phyloP scores from a whole-genome alignment of 2,113 vertebrate species.

The Phaetusa simplex region DNA sequence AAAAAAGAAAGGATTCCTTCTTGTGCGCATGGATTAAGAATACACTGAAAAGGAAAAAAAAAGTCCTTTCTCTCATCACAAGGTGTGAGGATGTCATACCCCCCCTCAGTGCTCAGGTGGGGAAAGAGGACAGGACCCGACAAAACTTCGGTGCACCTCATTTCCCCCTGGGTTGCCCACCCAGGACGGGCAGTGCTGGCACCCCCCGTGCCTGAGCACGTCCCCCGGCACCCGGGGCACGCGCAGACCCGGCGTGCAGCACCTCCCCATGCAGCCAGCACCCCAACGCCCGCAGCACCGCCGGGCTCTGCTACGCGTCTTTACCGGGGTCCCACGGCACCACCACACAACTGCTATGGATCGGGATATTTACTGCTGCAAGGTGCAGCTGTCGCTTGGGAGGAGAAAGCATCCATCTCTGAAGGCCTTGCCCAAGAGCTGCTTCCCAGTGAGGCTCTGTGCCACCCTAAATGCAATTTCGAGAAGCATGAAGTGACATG shows the following conservation, averaged over 20 bases:
- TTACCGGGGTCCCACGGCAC: too few species aligned
- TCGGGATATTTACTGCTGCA: neutral
- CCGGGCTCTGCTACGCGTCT: fast-evolving
- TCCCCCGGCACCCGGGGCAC: fast-evolving
- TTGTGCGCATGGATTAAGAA: too few species aligned
- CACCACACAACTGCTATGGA: fast-evolving
- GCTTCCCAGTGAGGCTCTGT: neutral
- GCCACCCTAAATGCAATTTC: fast-evolving
- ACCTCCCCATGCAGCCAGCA: fast-evolving
- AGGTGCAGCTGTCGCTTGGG: neutral
- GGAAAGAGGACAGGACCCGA: neutral
- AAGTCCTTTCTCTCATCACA: too few species aligned
- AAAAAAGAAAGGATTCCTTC: neutral
- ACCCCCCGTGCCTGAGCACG: fast-evolving
- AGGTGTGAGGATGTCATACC: too few species aligned
- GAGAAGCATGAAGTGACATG: fast-evolving
- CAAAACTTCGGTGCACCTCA: fast-evolving
- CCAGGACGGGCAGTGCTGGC: neutral
- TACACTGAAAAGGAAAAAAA: neutral
- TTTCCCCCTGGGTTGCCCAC: neutral
- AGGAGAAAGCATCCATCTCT: neutral
- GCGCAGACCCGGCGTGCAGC: fast-evolving
- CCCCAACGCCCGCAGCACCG: neutral
- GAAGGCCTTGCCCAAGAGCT: neutral
- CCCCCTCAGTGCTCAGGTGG: too few species aligned